These are phyloP conservation scores for Tachysurus fulvidraco DNA, from an alignment of 2,113 vertebrate genomes.

Conservation along the genomic window DNA sequence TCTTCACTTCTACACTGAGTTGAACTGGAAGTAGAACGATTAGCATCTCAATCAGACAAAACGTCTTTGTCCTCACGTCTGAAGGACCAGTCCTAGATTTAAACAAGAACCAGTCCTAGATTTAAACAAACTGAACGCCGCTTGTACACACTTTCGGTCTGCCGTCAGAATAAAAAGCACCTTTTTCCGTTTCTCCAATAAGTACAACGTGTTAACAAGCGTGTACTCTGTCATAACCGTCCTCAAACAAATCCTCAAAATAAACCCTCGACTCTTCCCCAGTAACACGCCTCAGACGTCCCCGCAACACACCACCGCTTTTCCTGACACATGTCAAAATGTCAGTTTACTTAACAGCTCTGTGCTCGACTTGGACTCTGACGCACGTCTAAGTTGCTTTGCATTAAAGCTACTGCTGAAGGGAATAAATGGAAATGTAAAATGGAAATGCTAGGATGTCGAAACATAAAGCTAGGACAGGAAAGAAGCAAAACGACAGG, in stretches of 20 bases:
- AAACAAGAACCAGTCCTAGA: not conserved
- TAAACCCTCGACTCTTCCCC: not conserved
- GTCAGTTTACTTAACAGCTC: not conserved
- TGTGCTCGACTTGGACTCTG: constrained; percentile 7
- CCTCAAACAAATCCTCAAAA: not conserved
- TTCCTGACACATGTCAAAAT: not conserved
- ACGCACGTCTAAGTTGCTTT: not conserved
- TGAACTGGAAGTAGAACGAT: not conserved
- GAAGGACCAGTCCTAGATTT: no score
- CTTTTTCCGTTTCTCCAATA: not conserved
- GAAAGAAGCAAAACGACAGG: not conserved
- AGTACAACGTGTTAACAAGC: not conserved
- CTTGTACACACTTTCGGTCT: not conserved
- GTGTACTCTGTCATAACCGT: not conserved
- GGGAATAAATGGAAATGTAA: not conserved
- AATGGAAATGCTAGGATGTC: not conserved
- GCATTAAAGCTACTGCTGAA: constrained; percentile 4
- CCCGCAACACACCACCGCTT: not conserved
- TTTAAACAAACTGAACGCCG: not conserved
- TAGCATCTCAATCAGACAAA: no score
- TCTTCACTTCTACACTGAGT: not conserved
- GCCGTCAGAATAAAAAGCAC: not conserved
- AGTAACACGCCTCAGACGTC: not conserved
- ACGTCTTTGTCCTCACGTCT: not conserved
- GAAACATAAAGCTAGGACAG: not conserved